A percentile compares a stretch with the other conserved stretches of the same genome.
phyloP scores from a whole-genome alignment of 2,113 vertebrate genomes.

The Microtus montanus region DNA sequence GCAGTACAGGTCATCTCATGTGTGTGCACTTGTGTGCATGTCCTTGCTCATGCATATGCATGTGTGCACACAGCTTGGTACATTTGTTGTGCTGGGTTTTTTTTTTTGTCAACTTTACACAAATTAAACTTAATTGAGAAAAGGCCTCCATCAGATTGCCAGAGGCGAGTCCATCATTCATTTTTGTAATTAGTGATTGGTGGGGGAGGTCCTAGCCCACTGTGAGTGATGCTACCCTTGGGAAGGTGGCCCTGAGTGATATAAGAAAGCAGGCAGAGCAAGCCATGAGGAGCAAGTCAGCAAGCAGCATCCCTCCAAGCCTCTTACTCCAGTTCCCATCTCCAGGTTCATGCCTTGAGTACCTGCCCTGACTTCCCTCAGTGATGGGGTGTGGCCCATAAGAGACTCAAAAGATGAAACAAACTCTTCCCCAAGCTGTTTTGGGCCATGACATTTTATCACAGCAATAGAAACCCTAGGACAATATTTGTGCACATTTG shows the following conservation, averaged over 20 bases:
- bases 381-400: background rate
- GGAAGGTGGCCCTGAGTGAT: background rate
- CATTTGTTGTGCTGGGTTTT: background rate
- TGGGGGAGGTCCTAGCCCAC: background rate
- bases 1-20: background rate
- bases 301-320: background rate
- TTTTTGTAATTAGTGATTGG: background rate
- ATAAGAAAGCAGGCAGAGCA: background rate
- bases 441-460: background rate
- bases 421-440: background rate
- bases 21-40: background rate
- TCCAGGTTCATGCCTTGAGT: background rate
- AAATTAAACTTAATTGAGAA: background rate
- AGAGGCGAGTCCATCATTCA: background rate
- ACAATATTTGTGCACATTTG: background rate
- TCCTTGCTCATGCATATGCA: background rate
- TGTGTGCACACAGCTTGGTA: background rate
- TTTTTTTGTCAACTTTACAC: background rate
- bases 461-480: background rate
- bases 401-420: background rate
- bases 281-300: background rate
- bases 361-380: background rate
- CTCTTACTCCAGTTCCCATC: background rate
- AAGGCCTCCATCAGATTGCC: background rate
- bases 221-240: background rate